A percentile compares a stretch with the other conserved stretches of the same genome.
These are phyloP conservation scores for Phocides pigmalion DNA, from an alignment of 1,140 invertebrate species.

Conservation along the genomic window DNA sequence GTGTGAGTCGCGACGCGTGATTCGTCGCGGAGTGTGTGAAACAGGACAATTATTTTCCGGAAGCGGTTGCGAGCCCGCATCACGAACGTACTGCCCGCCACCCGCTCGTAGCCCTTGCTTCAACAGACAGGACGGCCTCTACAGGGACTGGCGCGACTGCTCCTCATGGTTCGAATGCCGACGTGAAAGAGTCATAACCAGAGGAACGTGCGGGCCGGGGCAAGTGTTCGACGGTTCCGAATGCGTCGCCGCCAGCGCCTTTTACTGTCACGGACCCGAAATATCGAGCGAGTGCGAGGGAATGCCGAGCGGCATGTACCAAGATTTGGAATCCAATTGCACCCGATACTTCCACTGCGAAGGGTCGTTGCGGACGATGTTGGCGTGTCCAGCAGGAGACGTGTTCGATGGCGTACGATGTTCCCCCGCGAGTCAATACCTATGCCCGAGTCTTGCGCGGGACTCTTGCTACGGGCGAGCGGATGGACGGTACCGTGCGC, in stretches of 20 bases:
- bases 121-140: conserved; percentile 66
- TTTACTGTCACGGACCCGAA: conserved; percentile 75
- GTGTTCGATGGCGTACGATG: conserved; percentile 83
- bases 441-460: conserved; percentile 77
- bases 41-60: conserved; percentile 75
- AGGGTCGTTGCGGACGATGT: conserved; percentile 65
- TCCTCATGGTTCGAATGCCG: conserved; percentile 71
- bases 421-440: conserved; percentile 58
- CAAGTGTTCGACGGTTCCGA: conserved; percentile 69
- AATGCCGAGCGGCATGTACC: conserved; percentile 78
- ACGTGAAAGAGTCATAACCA: conserved; percentile 62
- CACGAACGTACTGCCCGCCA: conserved; percentile 65
- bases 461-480: conserved; percentile 80
- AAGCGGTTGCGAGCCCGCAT: conserved; percentile 68
- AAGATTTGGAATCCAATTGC: conserved; percentile 78
- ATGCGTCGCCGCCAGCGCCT: conserved; percentile 59
- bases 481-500: conserved; percentile 85
- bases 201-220: conserved; percentile 59
- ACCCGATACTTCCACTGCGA: conserved; percentile 82
- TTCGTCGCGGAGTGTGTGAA: conserved; percentile 81
- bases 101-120: conserved; percentile 72
- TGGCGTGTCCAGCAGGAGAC: conserved; percentile 70
- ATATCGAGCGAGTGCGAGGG: conserved; percentile 70
- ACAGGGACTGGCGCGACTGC: conserved; percentile 75
- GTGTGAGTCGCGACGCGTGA: conserved; percentile 74